These are phyloP conservation scores for Cephus sareptanus DNA, from an alignment of 2,888 invertebrate genomes.

Conservation along the genomic window DNA sequence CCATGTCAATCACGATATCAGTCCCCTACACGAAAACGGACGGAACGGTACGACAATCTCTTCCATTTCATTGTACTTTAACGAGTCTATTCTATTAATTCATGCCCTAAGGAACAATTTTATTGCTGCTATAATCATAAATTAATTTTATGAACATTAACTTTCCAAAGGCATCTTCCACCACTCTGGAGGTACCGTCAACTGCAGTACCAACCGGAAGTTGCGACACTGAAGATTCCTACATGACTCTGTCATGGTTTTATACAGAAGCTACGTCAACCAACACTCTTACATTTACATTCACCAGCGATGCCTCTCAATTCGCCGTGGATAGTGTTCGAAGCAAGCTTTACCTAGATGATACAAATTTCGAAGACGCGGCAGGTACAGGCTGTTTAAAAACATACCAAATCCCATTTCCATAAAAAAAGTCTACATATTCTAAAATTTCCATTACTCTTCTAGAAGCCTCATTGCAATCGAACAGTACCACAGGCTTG, in stretches of 20 bases:
- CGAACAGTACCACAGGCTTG: constrained; percentile 23
- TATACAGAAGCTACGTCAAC: background rate
- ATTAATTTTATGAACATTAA: background rate
- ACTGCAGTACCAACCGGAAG: constrained; percentile 13
- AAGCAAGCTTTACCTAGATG: constrained; percentile 27
- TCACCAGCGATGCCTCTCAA: constrained; percentile 27
- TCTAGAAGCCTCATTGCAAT: constrained; percentile 8
- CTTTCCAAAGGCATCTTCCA: background rate
- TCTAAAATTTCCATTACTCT: background rate
- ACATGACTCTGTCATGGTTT: constrained; percentile 14
- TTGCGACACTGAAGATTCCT: constrained; percentile 9
- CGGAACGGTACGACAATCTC: constrained; percentile 23
- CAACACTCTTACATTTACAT: constrained; percentile 17
- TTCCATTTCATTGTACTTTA: background rate
- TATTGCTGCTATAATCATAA: background rate
- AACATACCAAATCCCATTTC: background rate
- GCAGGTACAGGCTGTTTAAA: constrained; percentile 25
- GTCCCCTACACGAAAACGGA: constrained; percentile 27
- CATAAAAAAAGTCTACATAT: background rate
- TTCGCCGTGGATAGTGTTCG: constrained; percentile 33
- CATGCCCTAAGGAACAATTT: background rate
- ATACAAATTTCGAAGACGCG: constrained; percentile 23
- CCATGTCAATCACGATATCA: constrained; percentile 31
- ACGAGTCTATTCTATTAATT: background rate
- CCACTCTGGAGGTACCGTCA: constrained; percentile 2